A percentile compares a stretch with the other conserved stretches of the same genome.
Conservation (phyloP, 2,797 vertebrate genomes). For the Benthosema pterotum region DNA sequence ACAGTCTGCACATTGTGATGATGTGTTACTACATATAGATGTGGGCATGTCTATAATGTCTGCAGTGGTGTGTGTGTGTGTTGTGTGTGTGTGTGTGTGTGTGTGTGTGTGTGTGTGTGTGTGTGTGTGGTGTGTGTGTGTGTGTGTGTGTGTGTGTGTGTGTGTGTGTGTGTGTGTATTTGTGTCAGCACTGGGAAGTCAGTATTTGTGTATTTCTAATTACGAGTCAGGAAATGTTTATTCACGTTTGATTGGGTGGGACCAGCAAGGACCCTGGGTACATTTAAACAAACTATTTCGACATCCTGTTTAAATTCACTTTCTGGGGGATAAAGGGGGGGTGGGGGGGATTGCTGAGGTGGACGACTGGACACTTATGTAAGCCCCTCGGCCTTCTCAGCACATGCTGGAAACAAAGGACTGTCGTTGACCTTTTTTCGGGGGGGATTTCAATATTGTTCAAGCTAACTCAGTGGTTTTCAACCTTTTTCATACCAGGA, state of each 20-base stretch:
- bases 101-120: slow-evolving; percentile 16
- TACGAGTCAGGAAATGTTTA: slow-evolving; percentile 92
- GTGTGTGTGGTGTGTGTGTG: slow-evolving; percentile 27
- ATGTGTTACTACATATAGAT: not conserved
- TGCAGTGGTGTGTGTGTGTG: not conserved
- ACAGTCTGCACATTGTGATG: not conserved
- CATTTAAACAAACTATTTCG: slow-evolving; percentile 91
- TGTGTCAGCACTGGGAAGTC: slow-evolving; percentile 54
- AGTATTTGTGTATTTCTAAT: slow-evolving; percentile 85
- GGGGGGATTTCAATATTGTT: too few relatives aligned
- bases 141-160: slow-evolving; percentile 24
- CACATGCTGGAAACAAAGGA: slow-evolving; percentile 17
- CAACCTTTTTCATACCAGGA: too few relatives aligned
- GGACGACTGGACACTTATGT: slow-evolving; percentile 66
- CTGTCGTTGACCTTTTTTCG: not conserved
- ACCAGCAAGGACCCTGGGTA: slow-evolving; percentile 82
- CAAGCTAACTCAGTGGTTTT: too few relatives aligned
- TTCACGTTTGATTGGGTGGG: slow-evolving; percentile 87
- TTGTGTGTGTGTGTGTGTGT: slow-evolving; percentile 23
- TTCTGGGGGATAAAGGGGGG: slow-evolving; percentile 70
- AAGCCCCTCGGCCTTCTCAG: slow-evolving; percentile 47
- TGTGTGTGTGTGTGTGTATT: slow-evolving; percentile 24
- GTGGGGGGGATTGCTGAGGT: slow-evolving; percentile 54
- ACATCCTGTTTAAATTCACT: slow-evolving; percentile 90
- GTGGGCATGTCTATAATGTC: not conserved